These are phyloP conservation scores for Heliothis peltigera DNA, from an alignment of 2,888 invertebrate species.

Conservation along the genomic window DNA sequence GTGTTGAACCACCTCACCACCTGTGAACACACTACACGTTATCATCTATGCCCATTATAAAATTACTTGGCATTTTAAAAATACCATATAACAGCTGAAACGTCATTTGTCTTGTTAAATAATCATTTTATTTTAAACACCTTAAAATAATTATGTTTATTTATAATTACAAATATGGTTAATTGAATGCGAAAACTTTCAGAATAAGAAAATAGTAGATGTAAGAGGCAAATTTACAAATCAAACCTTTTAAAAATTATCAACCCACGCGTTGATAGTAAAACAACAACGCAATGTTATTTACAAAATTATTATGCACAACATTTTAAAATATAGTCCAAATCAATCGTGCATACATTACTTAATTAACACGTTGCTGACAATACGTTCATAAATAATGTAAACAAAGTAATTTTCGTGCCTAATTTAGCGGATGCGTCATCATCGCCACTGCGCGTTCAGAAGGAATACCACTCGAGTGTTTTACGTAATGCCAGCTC, in stretches of 20 bases:
- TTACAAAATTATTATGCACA: background rate
- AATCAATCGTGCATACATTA: background rate
- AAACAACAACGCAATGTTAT: background rate
- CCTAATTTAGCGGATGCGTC: conserved; percentile 46
- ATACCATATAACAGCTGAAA: background rate
- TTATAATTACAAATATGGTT: too few species aligned
- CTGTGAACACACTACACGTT: conserved; percentile 68
- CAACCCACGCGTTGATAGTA: background rate
- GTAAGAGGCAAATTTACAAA: background rate
- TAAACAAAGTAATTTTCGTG: conserved; percentile 46
- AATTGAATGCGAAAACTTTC: too few species aligned
- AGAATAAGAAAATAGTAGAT: background rate
- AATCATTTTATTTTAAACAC: too few species aligned
- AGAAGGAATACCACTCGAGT: conserved; percentile 29
- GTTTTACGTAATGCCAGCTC: conserved; percentile 50
- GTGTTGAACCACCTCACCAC: conserved; percentile 84
- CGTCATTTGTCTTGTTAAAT: background rate
- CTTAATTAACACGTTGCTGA: conserved; percentile 1
- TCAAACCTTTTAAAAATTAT: background rate
- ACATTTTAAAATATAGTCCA: background rate
- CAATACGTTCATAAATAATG: conserved; percentile 15
- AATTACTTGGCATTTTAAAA: background rate
- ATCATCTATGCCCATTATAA: conserved; percentile 12
- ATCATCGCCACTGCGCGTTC: conserved; percentile 23
- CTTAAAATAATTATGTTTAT: too few species aligned